A percentile compares a stretch with the other conserved stretches of the same genome.
phyloP scores from a whole-genome alignment of 2,888 invertebrate species.

The Andrena trimmerana region DNA sequence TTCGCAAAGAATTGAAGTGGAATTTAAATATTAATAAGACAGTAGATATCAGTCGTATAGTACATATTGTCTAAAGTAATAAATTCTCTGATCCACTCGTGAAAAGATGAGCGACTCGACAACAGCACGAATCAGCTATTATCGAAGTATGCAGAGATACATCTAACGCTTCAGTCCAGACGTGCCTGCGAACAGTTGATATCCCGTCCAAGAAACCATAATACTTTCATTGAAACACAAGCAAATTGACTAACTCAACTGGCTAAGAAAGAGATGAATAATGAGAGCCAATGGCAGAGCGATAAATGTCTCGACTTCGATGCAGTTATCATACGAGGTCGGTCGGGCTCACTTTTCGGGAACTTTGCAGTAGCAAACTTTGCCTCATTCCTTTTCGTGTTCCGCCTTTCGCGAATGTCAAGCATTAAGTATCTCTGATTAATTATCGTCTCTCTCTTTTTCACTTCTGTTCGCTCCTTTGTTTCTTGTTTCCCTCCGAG shows the following conservation, averaged over 20 bases:
- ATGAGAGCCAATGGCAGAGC: slow-evolving; percentile 85
- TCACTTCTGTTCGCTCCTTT: not conserved
- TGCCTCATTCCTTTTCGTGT: slow-evolving; percentile 45
- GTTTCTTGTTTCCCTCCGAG: slow-evolving; percentile 11
- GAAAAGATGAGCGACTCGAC: slow-evolving; percentile 7
- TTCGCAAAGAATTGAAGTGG: too few species aligned
- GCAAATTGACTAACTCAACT: slow-evolving; percentile 47
- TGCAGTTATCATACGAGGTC: slow-evolving; percentile 75
- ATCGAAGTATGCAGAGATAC: slow-evolving; percentile 7
- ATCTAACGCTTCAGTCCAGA: slow-evolving; percentile 59
- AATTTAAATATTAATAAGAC: too few species aligned
- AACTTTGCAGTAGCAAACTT: slow-evolving; percentile 68
- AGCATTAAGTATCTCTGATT: not conserved
- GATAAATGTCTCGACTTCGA: slow-evolving; percentile 83
- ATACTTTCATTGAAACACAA: slow-evolving; percentile 25
- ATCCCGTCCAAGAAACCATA: slow-evolving; percentile 41
- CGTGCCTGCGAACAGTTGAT: slow-evolving; percentile 59
- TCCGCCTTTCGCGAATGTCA: not conserved
- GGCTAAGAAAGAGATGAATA: slow-evolving; percentile 84
- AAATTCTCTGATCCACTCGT: too few species aligned
- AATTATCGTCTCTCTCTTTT: not conserved
- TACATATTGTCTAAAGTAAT: too few species aligned
- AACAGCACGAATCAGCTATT: slow-evolving; percentile 13
- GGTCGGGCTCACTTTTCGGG: slow-evolving; percentile 70
- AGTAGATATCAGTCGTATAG: too few species aligned